phyloP scores from a whole-genome alignment of 2,797 vertebrate genomes.

The Dermochelys coriacea region DNA sequence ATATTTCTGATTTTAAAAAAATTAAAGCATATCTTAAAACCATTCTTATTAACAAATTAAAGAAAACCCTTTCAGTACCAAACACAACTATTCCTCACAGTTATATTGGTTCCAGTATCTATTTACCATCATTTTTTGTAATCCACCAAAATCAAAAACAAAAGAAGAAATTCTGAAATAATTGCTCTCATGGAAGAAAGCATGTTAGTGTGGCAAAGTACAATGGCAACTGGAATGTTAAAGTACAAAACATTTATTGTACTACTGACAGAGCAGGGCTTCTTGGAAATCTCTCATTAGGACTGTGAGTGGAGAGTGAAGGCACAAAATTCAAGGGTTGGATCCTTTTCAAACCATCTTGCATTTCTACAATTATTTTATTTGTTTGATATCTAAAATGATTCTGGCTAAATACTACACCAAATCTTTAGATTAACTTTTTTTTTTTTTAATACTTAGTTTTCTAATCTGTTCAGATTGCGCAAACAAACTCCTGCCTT shows the following conservation, averaged over 20 bases:
- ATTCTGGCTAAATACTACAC: slow-evolving; percentile 23
- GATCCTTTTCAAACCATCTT: slow-evolving; percentile 21
- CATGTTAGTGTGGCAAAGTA: slow-evolving; percentile 12
- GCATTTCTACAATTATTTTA: not conserved
- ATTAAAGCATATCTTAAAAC: not conserved
- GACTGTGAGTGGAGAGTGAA: accelerated
- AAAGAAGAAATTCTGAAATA: not conserved
- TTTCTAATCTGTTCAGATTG: slow-evolving; percentile 6
- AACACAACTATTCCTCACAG: not conserved
- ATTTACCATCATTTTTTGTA: not conserved
- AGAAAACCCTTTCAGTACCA: not conserved
- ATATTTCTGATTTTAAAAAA: not conserved
- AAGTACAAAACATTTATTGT: not conserved
- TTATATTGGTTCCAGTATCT: not conserved
- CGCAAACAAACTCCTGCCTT: not conserved
- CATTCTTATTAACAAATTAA: not conserved
- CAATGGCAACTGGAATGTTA: not conserved
- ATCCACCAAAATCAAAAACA: slow-evolving; percentile 3
- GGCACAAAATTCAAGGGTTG: slow-evolving; percentile 6
- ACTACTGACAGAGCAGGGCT: not conserved
- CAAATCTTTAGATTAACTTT: slow-evolving; percentile 33
- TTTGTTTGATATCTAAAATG: not conserved
- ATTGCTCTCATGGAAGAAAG: not conserved
- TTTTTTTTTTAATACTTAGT: not conserved
- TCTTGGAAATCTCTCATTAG: not conserved